Evolutionary conservation across 2,888 invertebrate species (phyloP).

Genomic region (Gari tellinella): DNA sequence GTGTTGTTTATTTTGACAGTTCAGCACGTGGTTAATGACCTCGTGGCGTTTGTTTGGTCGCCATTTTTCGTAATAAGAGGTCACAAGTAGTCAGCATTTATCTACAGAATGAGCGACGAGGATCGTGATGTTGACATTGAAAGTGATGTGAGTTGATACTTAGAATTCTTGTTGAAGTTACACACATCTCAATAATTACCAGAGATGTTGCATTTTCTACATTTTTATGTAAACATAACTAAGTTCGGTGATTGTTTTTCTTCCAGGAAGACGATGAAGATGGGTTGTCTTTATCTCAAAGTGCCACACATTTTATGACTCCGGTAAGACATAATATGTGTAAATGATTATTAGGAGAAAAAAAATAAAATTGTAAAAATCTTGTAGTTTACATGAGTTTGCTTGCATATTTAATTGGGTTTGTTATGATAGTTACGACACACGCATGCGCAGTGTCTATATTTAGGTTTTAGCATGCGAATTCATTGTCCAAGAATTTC

Average conservation of each 20-base stretch:
- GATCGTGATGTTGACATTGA: conserved; percentile 97
- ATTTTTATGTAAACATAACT: conserved; percentile 5
- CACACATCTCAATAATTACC: no score
- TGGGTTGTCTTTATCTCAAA: conserved; percentile 52
- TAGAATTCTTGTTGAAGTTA: background rate
- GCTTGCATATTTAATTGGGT: no score
- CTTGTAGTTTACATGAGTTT: no score
- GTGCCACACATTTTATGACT: conserved; percentile 73
- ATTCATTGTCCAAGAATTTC: background rate
- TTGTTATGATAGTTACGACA: background rate
- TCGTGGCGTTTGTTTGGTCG: conserved; percentile 82
- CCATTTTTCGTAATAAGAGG: conserved; percentile 57
- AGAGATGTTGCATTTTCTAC: background rate
- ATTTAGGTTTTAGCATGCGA: background rate
- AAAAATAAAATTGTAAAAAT: no score
- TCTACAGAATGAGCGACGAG: conserved; percentile 93
- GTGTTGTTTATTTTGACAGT: conserved; percentile 49
- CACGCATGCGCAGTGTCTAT: conserved; percentile 5
- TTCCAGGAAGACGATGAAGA: conserved; percentile 77
- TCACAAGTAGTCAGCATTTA: background rate
- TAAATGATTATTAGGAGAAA: no score
- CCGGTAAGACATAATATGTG: conserved; percentile 58
- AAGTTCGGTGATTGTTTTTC: conserved; percentile 16
- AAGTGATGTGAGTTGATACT: conserved; percentile 91
- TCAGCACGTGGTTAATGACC: conserved; percentile 75